phyloP scores from a whole-genome alignment of 2,113 vertebrate genomes.

The Platichthys flesus region DNA sequence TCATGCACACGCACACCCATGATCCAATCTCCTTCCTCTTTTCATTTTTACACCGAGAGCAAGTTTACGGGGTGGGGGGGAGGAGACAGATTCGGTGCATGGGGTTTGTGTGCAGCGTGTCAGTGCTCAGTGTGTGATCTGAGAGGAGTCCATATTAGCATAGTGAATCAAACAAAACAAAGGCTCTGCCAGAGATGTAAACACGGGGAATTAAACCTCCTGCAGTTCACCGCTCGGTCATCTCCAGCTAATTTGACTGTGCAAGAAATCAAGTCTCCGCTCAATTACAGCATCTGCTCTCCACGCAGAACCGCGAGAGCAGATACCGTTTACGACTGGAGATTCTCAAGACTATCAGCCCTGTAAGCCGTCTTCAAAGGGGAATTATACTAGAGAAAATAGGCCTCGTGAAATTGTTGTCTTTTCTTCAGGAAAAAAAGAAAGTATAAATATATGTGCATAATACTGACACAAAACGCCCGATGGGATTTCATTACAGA shows the following conservation, averaged over 20 bases:
- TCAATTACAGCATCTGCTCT: constrained; percentile 73
- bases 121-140: constrained; percentile 64
- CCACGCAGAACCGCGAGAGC: constrained; percentile 45
- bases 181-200: constrained; percentile 72
- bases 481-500: constrained; percentile 66
- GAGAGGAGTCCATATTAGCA: constrained; percentile 74
- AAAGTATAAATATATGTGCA: constrained; percentile 45
- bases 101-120: constrained; percentile 41
- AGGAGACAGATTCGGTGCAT: constrained; percentile 20
- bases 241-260: constrained; percentile 69
- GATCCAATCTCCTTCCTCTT: constrained; percentile 33
- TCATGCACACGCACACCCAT: neutral
- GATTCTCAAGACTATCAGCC: constrained; percentile 31
- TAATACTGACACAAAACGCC: constrained; percentile 47
- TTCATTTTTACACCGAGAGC: constrained; percentile 54
- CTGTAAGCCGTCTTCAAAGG: constrained; percentile 48
- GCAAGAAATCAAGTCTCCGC: constrained; percentile 68
- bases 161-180: constrained; percentile 79
- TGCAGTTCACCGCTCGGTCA: constrained; percentile 78
- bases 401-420: constrained; percentile 41
- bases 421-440: constrained; percentile 16
- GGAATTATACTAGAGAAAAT: constrained; percentile 46
- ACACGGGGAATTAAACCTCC: constrained; percentile 75
- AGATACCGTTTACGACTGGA: constrained; percentile 52
- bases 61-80: constrained; percentile 39